Conservation (phyloP, 2,888 invertebrate species). For the Oegoconia quadripuncta region DNA sequence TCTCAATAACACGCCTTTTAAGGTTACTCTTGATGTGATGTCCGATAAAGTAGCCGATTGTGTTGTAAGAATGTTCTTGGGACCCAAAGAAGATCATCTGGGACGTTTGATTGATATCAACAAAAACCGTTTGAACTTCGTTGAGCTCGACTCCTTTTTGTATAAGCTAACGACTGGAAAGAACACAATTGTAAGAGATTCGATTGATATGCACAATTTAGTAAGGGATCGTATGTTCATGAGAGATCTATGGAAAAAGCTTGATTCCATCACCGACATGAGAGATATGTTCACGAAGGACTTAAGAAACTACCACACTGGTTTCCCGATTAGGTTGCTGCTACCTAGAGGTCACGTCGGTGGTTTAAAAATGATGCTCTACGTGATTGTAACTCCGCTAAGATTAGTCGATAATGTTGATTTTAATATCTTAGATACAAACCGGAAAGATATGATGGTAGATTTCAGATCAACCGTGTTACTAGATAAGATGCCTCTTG, state of each 20-base stretch:
- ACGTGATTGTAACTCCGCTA: constrained; percentile 80
- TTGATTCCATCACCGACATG: constrained; percentile 74
- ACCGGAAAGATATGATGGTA: constrained; percentile 59
- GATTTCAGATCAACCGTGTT: constrained; percentile 62
- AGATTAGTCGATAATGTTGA: constrained; percentile 62
- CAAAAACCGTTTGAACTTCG: constrained; percentile 80
- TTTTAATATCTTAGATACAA: constrained; percentile 51
- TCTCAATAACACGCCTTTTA: constrained; percentile 82
- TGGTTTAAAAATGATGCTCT: constrained; percentile 83
- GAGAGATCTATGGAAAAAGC: constrained; percentile 80
- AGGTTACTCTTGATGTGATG: constrained; percentile 73
- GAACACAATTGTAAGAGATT: constrained; percentile 82
- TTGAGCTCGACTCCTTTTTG: constrained; percentile 81
- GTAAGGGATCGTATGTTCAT: constrained; percentile 82
- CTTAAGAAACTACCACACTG: constrained; percentile 75
- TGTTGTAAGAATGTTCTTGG: constrained; percentile 83
- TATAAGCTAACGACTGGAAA: constrained; percentile 81
- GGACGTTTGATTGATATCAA: constrained; percentile 78
- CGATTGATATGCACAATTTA: constrained; percentile 82
- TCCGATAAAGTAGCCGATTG: constrained; percentile 78
- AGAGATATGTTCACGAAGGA: constrained; percentile 52
- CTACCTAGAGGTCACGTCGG: constrained; percentile 84
- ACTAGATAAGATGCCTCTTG: constrained; percentile 82
- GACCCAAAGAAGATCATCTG: constrained; percentile 82
- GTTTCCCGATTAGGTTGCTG: constrained; percentile 84